These are phyloP conservation scores for Parazoanthus darwini DNA, from an alignment of 92 coral and sea anemone genomes.

Conservation along the genomic window DNA sequence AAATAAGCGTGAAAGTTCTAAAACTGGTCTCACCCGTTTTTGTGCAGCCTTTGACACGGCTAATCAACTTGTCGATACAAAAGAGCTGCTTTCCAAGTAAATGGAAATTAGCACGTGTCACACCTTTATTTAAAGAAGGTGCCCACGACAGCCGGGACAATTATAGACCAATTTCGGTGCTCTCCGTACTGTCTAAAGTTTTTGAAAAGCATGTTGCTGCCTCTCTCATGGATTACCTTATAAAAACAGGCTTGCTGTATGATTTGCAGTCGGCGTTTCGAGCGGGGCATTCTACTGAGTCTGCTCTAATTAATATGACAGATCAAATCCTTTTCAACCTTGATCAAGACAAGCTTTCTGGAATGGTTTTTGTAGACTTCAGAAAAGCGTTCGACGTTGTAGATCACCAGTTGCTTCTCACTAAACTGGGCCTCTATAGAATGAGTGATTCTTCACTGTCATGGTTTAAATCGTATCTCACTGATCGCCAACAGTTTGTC, in stretches of 20 bases:
- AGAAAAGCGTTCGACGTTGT: conserved; percentile 65
- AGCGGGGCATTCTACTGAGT: conserved; percentile 56
- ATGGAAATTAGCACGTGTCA: conserved; percentile 60
- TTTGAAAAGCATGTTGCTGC: conserved; percentile 51
- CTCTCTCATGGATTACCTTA: conserved; percentile 40
- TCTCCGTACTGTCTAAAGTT: conserved; percentile 44
- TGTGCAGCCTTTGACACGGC: conserved; percentile 40
- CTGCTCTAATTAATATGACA: conserved; percentile 58
- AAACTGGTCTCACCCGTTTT: conserved; percentile 56
- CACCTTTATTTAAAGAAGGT: conserved; percentile 51
- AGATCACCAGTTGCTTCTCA: conserved; percentile 49
- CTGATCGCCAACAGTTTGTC: no score
- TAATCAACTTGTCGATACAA: conserved; percentile 42
- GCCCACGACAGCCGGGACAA: conserved; percentile 43
- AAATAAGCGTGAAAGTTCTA: conserved; percentile 55
- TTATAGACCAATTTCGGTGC: conserved; percentile 54
- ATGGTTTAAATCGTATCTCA: no score
- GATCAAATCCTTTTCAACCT: conserved; percentile 62
- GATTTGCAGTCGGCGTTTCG: conserved; percentile 65
- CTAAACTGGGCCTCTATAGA: no score
- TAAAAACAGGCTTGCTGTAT: conserved; percentile 47
- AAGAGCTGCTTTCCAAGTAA: conserved; percentile 51
- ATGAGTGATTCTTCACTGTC: no score
- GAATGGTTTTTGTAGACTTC: conserved; percentile 57
- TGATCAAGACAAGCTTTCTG: conserved; percentile 60